Evolutionary conservation across 1,140 invertebrate species (phyloP).

Genomic region (Pogonus chalceus): DNA sequence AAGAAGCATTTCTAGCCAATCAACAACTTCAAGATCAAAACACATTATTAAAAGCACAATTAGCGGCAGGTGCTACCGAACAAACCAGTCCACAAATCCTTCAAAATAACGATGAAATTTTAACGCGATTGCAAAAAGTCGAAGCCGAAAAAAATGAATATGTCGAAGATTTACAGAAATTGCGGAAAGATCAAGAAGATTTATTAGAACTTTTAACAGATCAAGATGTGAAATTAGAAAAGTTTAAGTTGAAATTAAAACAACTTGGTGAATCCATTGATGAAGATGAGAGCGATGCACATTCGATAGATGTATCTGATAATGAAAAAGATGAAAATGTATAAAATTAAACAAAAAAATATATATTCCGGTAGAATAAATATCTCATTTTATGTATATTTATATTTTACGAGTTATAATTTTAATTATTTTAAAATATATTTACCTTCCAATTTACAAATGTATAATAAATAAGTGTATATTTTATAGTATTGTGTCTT

Average conservation of each 20-base stretch:
- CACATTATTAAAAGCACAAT: constrained; percentile 70
- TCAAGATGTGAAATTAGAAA: constrained; percentile 63
- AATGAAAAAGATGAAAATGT: background rate
- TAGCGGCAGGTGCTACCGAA: constrained; percentile 33
- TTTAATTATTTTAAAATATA: too few relatives aligned
- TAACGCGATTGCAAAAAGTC: constrained; percentile 4
- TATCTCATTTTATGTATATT: too few relatives aligned
- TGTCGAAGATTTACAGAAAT: constrained; percentile 51
- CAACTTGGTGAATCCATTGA: constrained; percentile 58
- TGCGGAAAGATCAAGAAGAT: constrained; percentile 86
- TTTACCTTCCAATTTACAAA: too few relatives aligned
- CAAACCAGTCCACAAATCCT: constrained; percentile 10
- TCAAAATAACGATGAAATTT: constrained; percentile 17
- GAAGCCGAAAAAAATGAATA: constrained; percentile 25
- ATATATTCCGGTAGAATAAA: too few relatives aligned
- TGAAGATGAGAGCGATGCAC: constrained; percentile 21
- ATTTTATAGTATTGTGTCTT: too few relatives aligned
- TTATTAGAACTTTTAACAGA: constrained; percentile 75
- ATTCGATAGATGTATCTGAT: background rate
- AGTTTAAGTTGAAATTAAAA: constrained; percentile 58
- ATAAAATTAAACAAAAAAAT: too few relatives aligned
- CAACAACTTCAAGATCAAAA: constrained; percentile 80
- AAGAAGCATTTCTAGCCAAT: constrained; percentile 59
- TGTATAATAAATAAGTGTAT: too few relatives aligned
- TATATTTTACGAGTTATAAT: too few relatives aligned